These are phyloP conservation scores for Callipepla californica DNA, from an alignment of 2,113 vertebrate genomes.

Conservation along the genomic window DNA sequence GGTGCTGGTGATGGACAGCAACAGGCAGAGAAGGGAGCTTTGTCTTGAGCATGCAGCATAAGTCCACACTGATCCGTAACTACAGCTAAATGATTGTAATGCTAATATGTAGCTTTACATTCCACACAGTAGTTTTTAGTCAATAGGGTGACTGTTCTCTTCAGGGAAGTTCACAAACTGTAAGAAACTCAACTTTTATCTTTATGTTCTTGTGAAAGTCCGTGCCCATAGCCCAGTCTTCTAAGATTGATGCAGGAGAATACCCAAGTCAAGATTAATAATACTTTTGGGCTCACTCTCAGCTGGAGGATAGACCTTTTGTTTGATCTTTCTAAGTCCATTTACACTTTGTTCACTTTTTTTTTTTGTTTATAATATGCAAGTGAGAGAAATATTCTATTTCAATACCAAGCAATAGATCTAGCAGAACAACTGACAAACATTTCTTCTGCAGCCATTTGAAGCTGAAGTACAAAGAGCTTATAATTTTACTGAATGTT, in stretches of 20 bases:
- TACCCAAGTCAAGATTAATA: background rate
- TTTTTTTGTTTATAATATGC: background rate
- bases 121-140: background rate
- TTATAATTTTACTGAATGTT: background rate
- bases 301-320: background rate
- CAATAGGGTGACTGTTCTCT: background rate
- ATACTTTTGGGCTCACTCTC: background rate
- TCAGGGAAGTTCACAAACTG: background rate
- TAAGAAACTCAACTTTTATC: background rate
- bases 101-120: background rate
- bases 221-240: background rate
- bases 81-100: accelerated
- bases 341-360: slow-evolving; percentile 1
- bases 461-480: background rate
- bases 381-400: background rate
- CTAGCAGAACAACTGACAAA: accelerated
- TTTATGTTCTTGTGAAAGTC: background rate
- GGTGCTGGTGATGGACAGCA: background rate
- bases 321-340: background rate
- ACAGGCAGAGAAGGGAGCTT: background rate
- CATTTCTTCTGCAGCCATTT: background rate
- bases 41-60: background rate
- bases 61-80: accelerated
- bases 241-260: background rate
- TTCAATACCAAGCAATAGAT: background rate